These are phyloP conservation scores for Heliothis peltigera DNA, from an alignment of 2,888 invertebrate genomes.

Conservation along the genomic window DNA sequence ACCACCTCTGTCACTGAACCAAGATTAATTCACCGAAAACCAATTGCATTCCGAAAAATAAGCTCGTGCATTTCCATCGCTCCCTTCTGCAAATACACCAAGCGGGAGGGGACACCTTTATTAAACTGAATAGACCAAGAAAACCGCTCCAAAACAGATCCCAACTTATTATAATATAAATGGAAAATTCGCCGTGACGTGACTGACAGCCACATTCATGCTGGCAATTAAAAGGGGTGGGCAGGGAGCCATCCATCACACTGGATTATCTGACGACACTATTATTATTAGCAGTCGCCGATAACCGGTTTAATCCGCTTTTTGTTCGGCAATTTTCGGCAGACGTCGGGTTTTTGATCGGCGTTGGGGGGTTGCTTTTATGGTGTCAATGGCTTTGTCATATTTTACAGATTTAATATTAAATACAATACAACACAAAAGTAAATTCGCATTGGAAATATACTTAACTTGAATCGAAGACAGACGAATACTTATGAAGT, in stretches of 20 bases:
- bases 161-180: slow-evolving; percentile 89
- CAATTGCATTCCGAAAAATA: slow-evolving; percentile 56
- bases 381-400: slow-evolving; percentile 35
- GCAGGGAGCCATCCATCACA: slow-evolving; percentile 80
- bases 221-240: slow-evolving; percentile 88
- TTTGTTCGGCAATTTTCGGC: slow-evolving; percentile 79
- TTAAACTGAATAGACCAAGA: slow-evolving; percentile 63
- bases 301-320: slow-evolving; percentile 84
- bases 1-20: slow-evolving; percentile 1
- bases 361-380: slow-evolving; percentile 40
- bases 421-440: background rate
- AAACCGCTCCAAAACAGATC: slow-evolving; percentile 66
- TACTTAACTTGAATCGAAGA: slow-evolving; percentile 8
- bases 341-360: slow-evolving; percentile 54
- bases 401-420: slow-evolving; percentile 21
- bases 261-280: slow-evolving; percentile 84
- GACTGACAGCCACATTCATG: slow-evolving; percentile 79
- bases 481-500: background rate
- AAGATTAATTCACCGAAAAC: slow-evolving; percentile 35
- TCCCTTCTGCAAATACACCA: slow-evolving; percentile 35
- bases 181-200: slow-evolving; percentile 84
- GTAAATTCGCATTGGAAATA: background rate
- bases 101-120: slow-evolving; percentile 62
- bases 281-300: slow-evolving; percentile 85
- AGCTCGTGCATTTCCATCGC: slow-evolving; percentile 53